Percentiles rank a stretch among this genome's conserved stretches.
Conservation (phyloP, 2,113 vertebrate species). For the Gila orcuttii region DNA sequence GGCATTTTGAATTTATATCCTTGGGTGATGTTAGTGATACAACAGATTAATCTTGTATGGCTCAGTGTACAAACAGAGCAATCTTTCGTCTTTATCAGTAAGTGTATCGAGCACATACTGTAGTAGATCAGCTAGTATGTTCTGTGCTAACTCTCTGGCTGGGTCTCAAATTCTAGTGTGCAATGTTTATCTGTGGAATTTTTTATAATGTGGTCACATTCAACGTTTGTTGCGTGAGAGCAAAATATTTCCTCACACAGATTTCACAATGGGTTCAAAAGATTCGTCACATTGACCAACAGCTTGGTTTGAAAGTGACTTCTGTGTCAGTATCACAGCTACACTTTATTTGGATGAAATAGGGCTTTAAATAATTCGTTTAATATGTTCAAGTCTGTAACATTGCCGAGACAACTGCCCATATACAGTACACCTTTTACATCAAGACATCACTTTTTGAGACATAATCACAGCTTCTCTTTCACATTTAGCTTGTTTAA, state of each 20-base stretch:
- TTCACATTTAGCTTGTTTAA: not conserved
- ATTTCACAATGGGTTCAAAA: not conserved
- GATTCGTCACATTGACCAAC: not conserved
- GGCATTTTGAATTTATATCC: conserved; percentile 4
- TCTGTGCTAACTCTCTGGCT: not conserved
- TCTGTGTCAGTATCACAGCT: not conserved
- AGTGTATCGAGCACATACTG: not conserved
- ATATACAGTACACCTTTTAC: not conserved
- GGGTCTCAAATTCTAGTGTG: not conserved
- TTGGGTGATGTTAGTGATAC: not conserved
- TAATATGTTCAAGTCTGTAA: not conserved
- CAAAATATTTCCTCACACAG: not conserved
- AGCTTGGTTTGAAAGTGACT: not conserved
- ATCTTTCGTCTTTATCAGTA: not conserved
- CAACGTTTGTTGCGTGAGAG: not conserved
- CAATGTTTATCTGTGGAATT: not conserved
- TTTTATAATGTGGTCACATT: not conserved
- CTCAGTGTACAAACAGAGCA: not conserved
- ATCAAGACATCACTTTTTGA: not conserved
- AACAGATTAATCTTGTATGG: not conserved
- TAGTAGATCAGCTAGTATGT: not conserved
- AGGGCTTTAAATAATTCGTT: not conserved
- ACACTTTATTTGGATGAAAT: not conserved
- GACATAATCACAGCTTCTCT: not conserved
- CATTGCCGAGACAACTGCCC: not conserved